A percentile compares a stretch with the other conserved stretches of the same genome.
These are phyloP conservation scores for Lasius fuliginosus DNA, from an alignment of 2,888 invertebrate species.

Conservation along the genomic window DNA sequence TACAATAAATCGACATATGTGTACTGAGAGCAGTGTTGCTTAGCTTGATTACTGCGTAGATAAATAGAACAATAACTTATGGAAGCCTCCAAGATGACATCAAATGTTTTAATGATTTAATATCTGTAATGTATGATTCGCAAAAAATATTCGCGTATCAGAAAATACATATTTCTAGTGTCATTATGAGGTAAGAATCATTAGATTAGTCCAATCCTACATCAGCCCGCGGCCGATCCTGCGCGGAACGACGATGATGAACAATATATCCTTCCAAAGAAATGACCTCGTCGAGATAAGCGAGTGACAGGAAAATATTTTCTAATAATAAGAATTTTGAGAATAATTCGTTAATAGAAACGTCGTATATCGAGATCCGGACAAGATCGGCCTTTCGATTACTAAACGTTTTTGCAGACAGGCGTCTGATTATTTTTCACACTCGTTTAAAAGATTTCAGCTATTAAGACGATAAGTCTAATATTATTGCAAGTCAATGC, in stretches of 20 bases:
- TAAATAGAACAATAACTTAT: not conserved
- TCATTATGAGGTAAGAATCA: slow-evolving; percentile 29
- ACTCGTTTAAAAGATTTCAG: too few species aligned
- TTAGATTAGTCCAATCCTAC: slow-evolving; percentile 52
- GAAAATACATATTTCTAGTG: not conserved
- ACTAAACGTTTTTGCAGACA: not conserved
- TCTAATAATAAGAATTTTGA: not conserved
- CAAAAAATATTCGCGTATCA: not conserved
- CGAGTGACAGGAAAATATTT: not conserved
- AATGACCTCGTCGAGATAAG: slow-evolving; percentile 34
- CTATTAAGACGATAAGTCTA: not conserved
- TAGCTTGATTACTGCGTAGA: not conserved
- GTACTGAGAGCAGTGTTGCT: not conserved
- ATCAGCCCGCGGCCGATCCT: slow-evolving; percentile 38
- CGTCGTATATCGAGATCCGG: not conserved
- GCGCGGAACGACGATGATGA: slow-evolving; percentile 53
- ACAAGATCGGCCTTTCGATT: not conserved
- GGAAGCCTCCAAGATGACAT: not conserved
- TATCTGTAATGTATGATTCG: not conserved
- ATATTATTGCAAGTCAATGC: not conserved
- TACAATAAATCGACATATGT: not conserved
- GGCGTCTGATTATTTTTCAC: not conserved
- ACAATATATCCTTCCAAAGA: slow-evolving; percentile 18
- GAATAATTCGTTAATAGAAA: not conserved
- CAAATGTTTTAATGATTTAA: not conserved